Evolutionary conservation across 2,113 vertebrate species (phyloP).

Genomic region (Felis chaus): DNA sequence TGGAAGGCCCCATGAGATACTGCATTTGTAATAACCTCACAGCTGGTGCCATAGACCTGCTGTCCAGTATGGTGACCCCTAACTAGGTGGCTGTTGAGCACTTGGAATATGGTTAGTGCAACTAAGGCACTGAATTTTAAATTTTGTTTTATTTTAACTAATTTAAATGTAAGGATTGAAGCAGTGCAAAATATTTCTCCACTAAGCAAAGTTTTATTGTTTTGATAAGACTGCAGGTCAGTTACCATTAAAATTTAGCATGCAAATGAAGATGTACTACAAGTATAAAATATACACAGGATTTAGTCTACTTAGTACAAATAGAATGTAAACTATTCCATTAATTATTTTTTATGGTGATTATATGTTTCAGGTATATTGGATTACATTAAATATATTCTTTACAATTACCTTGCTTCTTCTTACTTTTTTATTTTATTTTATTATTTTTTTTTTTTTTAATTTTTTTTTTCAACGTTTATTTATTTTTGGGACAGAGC

Average conservation of each 20-base stretch:
- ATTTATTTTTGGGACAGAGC: too few species aligned
- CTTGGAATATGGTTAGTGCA: not conserved
- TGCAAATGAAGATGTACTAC: not conserved
- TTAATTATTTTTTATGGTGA: not conserved
- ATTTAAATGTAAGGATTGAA: not conserved
- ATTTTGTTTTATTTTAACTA: not conserved
- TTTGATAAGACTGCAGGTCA: not conserved
- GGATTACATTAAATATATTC: not conserved
- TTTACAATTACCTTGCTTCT: not conserved
- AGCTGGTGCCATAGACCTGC: not conserved
- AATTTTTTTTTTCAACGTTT: too few species aligned
- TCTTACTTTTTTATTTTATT: not conserved
- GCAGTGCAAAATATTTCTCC: not conserved
- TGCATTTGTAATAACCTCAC: not conserved
- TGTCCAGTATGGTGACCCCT: not conserved
- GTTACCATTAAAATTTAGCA: not conserved
- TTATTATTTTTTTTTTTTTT: not conserved
- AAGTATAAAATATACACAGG: not conserved
- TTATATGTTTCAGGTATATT: not conserved
- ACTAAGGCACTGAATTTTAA: not conserved
- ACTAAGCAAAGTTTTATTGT: not conserved
- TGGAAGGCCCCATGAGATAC: not conserved
- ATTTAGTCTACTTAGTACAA: not conserved
- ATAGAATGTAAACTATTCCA: not conserved
- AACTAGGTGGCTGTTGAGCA: not conserved